phyloP scores from a whole-genome alignment of 1,140 invertebrate genomes.

The Campoletis sonorensis region DNA sequence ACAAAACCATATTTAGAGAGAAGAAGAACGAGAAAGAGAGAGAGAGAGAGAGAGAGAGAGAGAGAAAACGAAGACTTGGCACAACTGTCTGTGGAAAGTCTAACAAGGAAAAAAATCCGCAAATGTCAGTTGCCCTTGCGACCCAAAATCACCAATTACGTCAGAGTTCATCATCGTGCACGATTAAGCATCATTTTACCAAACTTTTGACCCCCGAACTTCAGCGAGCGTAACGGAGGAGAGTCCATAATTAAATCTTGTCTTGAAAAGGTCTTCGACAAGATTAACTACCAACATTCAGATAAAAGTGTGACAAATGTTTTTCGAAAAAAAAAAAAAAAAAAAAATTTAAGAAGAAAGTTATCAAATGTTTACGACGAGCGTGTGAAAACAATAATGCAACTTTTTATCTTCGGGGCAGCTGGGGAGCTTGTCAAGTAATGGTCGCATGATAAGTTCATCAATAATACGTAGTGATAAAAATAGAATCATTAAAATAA shows the following conservation, averaged over 20 bases:
- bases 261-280: background rate
- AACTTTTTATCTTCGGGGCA: background rate
- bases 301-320: background rate
- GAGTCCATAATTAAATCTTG: slow-evolving; percentile 6
- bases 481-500: background rate
- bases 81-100: background rate
- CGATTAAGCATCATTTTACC: background rate
- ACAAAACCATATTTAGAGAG: too few species aligned
- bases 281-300: background rate
- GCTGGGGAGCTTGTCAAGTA: background rate
- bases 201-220: background rate
- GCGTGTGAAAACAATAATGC: background rate
- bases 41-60: background rate
- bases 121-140: background rate
- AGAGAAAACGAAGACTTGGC: slow-evolving; percentile 20
- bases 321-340: background rate
- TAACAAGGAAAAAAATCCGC: background rate
- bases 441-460: background rate
- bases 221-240: background rate
- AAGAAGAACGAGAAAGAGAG: slow-evolving; percentile 9
- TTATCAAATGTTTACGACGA: slow-evolving; percentile 8
- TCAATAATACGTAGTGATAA: background rate
- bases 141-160: slow-evolving; percentile 49
- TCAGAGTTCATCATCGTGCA: slow-evolving; percentile 49
- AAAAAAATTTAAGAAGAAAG: background rate